Conservation (phyloP, 2,797 vertebrate species). For the Urocyon cinereoargenteus region DNA sequence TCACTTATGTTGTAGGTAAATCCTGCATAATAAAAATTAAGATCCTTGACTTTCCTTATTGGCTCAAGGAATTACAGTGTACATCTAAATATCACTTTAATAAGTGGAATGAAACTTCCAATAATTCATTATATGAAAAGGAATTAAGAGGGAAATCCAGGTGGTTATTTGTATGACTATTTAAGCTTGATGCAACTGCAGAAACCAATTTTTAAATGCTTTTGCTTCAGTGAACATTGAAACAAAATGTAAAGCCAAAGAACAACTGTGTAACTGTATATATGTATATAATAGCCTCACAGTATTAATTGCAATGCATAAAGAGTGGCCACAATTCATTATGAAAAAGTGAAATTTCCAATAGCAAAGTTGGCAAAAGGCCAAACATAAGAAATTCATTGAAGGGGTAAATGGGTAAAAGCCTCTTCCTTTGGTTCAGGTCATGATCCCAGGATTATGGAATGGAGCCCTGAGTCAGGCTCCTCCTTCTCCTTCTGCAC, state of each 20-base stretch:
- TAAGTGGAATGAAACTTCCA: neutral
- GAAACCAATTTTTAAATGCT: neutral
- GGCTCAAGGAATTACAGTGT: neutral
- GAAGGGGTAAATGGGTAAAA: neutral
- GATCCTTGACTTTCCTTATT: neutral
- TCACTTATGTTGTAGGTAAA: neutral
- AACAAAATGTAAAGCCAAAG: neutral
- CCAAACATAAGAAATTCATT: neutral
- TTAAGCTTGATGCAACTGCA: neutral
- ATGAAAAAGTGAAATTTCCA: neutral
- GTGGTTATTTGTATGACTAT: neutral
- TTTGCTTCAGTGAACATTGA: neutral
- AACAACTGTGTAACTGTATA: neutral
- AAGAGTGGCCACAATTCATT: neutral
- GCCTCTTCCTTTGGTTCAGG: neutral
- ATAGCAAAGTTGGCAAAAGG: neutral
- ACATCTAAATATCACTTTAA: neutral
- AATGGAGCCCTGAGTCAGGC: too few relatives aligned
- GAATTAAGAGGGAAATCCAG: neutral
- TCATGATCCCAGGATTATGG: neutral
- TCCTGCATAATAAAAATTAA: neutral
- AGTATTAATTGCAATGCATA: neutral
- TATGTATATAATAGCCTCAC: neutral
- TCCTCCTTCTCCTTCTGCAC: neutral
- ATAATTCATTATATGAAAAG: neutral